Base-by-base conservation (phyloP, 2,113 vertebrate species). In the Solea senegalensis region DNA sequence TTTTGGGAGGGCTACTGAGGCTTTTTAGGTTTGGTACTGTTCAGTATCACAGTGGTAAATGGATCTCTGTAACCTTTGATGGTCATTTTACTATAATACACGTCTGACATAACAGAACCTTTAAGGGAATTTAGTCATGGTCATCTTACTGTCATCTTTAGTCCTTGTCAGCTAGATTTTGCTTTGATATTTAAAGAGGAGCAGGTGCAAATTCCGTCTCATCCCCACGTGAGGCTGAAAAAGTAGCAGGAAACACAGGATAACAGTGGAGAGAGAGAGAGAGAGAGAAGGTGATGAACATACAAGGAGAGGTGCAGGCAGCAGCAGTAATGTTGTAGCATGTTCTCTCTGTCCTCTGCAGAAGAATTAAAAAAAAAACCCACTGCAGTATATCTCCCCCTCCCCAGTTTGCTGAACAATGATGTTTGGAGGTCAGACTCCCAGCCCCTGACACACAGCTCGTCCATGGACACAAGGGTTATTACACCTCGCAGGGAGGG, bases 391-490 rank as follows among this genome's bases (percentile, higher is more conserved):
- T 53, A 72, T 83, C 78, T 67, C 73, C 78, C 76, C 81, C 80
- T 79, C 74, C 76, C 81, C 71, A 73, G 9, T 74, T 74, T 86
- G 86, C 88, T 92, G 89, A 91, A 83, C 81, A 83, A 80, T 86
- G 82, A 89, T 89, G 82, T 86, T 91, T 88, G 74, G 87, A 91
- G 90, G 88, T 90, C 87, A 88, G 70, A 66, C 65, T 45, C 55
- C 26, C 56, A 71, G 60, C 46, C 65, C 9, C 46, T 59, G 9
- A 81, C 76, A 83, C 66, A 78, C 46, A 45, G 69, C 69, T 41
- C 46, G 34, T 67, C 69, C 56, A 39, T 27, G 21, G 72, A 2
- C 34, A 34, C 34, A 34, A 43, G 1, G 8, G 49, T 54, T 72
- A 40, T 70, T 16, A 64, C 63, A 75, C 78, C 57, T 74, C 5